These are phyloP conservation scores for Meganola albula DNA, from an alignment of 2,888 invertebrate species.

Conservation along the genomic window DNA sequence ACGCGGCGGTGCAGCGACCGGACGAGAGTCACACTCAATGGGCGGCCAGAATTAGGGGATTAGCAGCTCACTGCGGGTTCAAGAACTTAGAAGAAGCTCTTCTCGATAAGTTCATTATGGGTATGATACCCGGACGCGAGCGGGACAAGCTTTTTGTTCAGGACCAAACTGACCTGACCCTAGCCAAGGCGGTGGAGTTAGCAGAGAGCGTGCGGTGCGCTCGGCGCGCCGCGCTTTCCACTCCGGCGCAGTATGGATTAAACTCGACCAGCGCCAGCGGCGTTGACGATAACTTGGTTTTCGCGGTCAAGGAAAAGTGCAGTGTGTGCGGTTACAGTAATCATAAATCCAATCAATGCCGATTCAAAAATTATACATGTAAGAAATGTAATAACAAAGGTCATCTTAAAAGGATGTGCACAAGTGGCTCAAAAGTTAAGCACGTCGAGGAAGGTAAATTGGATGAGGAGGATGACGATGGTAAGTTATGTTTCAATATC, in stretches of 20 bases:
- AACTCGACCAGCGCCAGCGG: background rate
- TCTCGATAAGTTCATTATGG: constrained; percentile 23
- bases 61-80: constrained; percentile 21
- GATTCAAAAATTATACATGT: background rate
- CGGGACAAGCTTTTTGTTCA: constrained; percentile 25
- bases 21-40: constrained; percentile 27
- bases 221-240: background rate
- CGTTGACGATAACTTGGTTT: background rate
- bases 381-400: background rate
- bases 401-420: too few species aligned
- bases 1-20: constrained; percentile 20
- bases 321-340: background rate
- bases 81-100: constrained; percentile 23
- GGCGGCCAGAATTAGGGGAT: constrained; percentile 22
- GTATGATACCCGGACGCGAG: constrained; percentile 23
- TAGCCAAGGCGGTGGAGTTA: constrained; percentile 24
- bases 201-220: constrained; percentile 25
- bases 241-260: background rate
- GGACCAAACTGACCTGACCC: constrained; percentile 17
- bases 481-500: background rate
- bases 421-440: background rate
- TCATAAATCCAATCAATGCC: background rate
- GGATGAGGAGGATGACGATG: constrained; percentile 5
- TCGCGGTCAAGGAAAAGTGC: background rate
- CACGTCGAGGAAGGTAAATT: background rate